Evolutionary conservation across 2,113 vertebrate species (phyloP).

Genomic region (Camelus bactrianus): DNA sequence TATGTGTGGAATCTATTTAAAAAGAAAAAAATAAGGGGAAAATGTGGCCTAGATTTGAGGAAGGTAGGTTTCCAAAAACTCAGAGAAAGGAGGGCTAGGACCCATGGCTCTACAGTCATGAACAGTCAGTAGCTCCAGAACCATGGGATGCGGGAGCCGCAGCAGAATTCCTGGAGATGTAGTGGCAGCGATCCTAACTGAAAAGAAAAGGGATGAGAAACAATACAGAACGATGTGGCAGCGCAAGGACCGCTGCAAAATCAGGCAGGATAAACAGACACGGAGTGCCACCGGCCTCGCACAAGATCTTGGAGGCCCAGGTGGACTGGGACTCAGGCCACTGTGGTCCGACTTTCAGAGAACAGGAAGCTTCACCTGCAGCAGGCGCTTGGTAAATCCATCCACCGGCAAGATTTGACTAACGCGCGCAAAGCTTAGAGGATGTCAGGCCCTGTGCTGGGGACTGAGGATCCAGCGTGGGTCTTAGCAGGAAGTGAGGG

Average conservation of each 20-base stretch:
- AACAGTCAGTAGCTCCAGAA: neutral
- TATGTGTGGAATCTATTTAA: neutral
- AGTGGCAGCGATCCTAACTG: neutral
- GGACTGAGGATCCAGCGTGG: neutral
- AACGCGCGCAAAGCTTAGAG: neutral
- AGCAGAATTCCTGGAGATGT: neutral
- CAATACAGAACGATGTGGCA: neutral
- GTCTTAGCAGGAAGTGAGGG: neutral
- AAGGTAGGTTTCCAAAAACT: neutral
- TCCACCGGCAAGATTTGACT: neutral
- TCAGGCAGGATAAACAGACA: neutral
- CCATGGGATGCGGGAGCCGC: neutral
- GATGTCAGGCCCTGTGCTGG: neutral
- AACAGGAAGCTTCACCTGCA: neutral
- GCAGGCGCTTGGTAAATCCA: neutral
- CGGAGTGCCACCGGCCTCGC: too few species aligned
- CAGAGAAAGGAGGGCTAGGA: neutral
- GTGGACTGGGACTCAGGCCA: neutral
- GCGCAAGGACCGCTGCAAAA: neutral
- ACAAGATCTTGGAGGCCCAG: neutral
- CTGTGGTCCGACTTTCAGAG: neutral
- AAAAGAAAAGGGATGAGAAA: neutral
- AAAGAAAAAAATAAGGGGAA: neutral
- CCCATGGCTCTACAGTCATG: neutral
- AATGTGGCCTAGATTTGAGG: neutral